Conservation (phyloP, 2,888 invertebrate species). For the Xiphydria camelus region DNA sequence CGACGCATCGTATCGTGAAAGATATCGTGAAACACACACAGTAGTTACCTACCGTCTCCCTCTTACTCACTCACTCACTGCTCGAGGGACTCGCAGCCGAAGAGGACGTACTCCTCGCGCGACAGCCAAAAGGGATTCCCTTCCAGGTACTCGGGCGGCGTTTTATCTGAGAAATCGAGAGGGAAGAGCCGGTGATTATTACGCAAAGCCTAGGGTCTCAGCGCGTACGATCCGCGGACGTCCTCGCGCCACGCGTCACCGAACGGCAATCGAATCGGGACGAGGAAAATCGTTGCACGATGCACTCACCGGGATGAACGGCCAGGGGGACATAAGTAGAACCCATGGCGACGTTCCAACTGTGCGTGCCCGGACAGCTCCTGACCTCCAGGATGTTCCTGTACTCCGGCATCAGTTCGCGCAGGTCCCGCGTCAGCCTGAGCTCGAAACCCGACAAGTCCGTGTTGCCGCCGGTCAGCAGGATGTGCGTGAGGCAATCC, state of each 20-base stretch:
- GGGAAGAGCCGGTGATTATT: background rate
- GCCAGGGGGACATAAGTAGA: slow-evolving; percentile 55
- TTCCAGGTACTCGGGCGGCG: slow-evolving; percentile 51
- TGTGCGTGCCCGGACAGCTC: slow-evolving; percentile 52
- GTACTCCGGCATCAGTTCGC: slow-evolving; percentile 51
- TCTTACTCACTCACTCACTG: slow-evolving; percentile 27
- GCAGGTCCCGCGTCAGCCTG: slow-evolving; percentile 52
- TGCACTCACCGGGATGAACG: slow-evolving; percentile 48
- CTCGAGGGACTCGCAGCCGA: slow-evolving; percentile 54
- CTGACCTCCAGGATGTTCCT: slow-evolving; percentile 51
- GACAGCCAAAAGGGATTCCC: slow-evolving; percentile 57
- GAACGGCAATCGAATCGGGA: slow-evolving; percentile 1
- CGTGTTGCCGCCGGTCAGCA: slow-evolving; percentile 57
- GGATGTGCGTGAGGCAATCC: slow-evolving; percentile 55
- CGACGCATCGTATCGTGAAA: background rate
- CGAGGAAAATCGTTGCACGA: background rate
- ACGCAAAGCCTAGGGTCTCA: too few relatives aligned
- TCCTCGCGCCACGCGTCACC: too few relatives aligned
- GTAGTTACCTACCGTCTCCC: slow-evolving; percentile 2
- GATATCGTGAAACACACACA: background rate
- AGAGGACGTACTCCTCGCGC: slow-evolving; percentile 56
- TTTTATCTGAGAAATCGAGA: slow-evolving; percentile 43
- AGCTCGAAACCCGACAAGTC: slow-evolving; percentile 54
- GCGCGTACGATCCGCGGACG: too few relatives aligned
- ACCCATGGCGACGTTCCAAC: slow-evolving; percentile 58